Evolutionary conservation across 2,113 vertebrate species (phyloP).

Genomic region (Ciconia stormi): DNA sequence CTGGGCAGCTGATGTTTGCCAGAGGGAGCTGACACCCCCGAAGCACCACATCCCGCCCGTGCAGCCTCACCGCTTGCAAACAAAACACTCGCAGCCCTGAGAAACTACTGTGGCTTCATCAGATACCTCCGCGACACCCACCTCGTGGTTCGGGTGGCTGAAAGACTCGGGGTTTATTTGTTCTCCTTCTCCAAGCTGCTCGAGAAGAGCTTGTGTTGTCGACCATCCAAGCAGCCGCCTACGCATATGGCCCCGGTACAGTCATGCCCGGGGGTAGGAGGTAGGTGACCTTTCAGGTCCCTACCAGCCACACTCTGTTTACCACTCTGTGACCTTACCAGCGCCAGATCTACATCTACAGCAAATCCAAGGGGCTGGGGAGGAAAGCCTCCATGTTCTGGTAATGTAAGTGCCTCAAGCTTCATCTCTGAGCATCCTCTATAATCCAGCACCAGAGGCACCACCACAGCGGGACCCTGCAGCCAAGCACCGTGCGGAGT

Average conservation of each 20-base stretch:
- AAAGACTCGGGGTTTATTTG: not conserved
- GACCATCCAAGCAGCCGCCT: not conserved
- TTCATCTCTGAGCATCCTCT: not conserved
- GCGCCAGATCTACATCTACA: slow-evolving; percentile 7
- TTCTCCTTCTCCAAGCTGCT: not conserved
- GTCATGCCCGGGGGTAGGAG: not conserved
- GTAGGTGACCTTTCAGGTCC: slow-evolving; percentile 35
- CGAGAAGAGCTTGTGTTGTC: not conserved
- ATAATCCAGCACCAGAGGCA: rapidly evolving
- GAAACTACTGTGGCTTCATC: not conserved
- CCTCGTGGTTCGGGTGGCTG: not conserved
- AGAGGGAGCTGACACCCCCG: not conserved
- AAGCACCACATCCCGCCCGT: not conserved
- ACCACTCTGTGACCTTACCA: not conserved
- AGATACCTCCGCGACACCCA: not conserved
- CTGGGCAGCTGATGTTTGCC: not conserved
- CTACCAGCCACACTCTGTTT: slow-evolving; percentile 33
- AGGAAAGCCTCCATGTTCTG: rapidly evolving
- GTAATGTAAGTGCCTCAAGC: rapidly evolving
- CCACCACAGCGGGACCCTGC: rapidly evolving
- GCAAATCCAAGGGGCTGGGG: not conserved
- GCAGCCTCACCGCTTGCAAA: not conserved
- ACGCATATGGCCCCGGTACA: not conserved
- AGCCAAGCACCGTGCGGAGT: rapidly evolving
- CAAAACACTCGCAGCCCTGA: not conserved